Conservation (phyloP, 2,888 invertebrate species). For the Bimastos eiseni region DNA sequence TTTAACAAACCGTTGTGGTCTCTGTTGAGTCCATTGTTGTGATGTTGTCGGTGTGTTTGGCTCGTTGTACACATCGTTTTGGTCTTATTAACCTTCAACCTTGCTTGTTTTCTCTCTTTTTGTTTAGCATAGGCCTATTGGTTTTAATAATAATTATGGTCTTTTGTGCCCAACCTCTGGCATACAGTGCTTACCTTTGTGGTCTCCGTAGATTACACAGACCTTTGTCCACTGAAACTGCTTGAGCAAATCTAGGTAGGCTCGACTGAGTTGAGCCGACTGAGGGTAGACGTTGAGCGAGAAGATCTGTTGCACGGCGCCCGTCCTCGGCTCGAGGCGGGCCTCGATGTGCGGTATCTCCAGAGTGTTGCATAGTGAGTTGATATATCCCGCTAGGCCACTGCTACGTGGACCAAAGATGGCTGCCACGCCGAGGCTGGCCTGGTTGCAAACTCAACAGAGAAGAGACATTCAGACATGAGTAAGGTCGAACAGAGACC, state of each 20-base stretch:
- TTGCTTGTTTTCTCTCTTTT: no score
- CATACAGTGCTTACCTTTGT: constrained; percentile 26
- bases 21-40: no score
- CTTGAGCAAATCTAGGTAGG: constrained; percentile 42
- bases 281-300: constrained; percentile 46
- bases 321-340: constrained; percentile 31
- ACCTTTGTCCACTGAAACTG: constrained; percentile 44
- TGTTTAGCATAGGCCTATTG: no score
- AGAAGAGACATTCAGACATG: neutral
- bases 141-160: no score
- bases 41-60: no score
- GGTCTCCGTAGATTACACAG: constrained; percentile 44
- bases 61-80: no score
- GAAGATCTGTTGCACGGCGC: constrained; percentile 38
- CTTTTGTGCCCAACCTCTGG: no score
- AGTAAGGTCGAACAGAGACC: neutral
- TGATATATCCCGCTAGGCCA: constrained; percentile 42
- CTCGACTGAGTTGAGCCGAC: constrained; percentile 37
- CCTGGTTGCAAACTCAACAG: constrained; percentile 56
- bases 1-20: no score
- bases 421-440: constrained; percentile 46
- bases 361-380: constrained; percentile 46
- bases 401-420: constrained; percentile 43
- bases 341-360: constrained; percentile 45
- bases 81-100: no score